Evolutionary conservation across 2,888 invertebrate genomes (phyloP).

Genomic region (Perdita meconis): DNA sequence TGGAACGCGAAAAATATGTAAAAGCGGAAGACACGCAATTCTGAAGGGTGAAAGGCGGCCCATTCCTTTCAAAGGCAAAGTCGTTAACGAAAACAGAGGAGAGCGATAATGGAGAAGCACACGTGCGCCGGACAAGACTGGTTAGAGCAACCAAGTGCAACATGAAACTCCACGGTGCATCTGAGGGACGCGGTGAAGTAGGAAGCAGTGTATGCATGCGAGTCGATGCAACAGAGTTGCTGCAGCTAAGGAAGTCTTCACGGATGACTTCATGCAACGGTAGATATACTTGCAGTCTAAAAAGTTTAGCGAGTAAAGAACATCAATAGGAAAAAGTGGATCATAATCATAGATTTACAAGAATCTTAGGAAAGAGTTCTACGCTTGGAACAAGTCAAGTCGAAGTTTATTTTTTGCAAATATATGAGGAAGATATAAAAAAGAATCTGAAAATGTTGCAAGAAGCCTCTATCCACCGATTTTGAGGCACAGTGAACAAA

Average conservation of each 20-base stretch:
- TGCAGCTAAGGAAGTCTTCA: constrained; percentile 6
- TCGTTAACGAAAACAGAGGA: constrained; percentile 32
- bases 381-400: not conserved
- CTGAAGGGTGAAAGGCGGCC: constrained; percentile 14
- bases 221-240: constrained; percentile 25
- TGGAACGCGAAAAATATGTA: not conserved
- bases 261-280: not conserved
- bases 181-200: constrained; percentile 17
- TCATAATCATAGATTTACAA: not conserved
- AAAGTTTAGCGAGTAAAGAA: not conserved
- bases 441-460: too few species aligned
- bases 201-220: constrained; percentile 6
- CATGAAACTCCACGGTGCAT: constrained; percentile 12
- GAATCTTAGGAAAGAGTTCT: not conserved
- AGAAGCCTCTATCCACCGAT: too few species aligned
- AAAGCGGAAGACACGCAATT: not conserved
- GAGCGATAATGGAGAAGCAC: constrained; percentile 36
- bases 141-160: constrained; percentile 47
- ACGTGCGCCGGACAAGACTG: constrained; percentile 28
- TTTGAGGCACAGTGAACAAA: too few species aligned
- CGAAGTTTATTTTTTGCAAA: too few species aligned
- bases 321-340: not conserved
- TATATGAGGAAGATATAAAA: too few species aligned
- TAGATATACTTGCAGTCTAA: not conserved
- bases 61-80: constrained; percentile 20